These are phyloP conservation scores for Altica lythri DNA, from an alignment of 2,888 invertebrate species.

Conservation along the genomic window DNA sequence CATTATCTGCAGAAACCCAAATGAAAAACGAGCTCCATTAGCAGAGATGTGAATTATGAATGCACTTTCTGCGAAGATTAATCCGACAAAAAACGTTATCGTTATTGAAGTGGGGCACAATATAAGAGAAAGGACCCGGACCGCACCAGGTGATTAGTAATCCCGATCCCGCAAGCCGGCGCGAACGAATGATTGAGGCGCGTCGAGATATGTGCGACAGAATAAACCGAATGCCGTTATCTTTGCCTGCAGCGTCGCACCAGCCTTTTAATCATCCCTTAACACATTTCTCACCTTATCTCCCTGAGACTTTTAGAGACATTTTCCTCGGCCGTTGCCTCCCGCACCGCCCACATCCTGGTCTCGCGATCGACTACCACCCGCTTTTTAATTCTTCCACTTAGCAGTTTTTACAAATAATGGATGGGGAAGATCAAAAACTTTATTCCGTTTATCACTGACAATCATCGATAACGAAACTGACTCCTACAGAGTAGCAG, in stretches of 20 bases:
- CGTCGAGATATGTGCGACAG: conserved; percentile 53
- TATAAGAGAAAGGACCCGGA: conserved; percentile 40
- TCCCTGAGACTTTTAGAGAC: conserved; percentile 47
- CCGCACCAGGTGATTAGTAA: conserved; percentile 53
- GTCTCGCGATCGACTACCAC: conserved; percentile 7
- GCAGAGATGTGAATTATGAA: conserved; percentile 56
- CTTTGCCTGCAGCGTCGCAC: conserved; percentile 52
- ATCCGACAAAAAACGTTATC: conserved; percentile 52
- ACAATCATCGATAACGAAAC: too few species aligned
- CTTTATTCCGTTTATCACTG: too few species aligned
- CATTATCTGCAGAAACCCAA: conserved; percentile 30
- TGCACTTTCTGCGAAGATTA: conserved; percentile 56
- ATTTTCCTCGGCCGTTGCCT: conserved; percentile 18
- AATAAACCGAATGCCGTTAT: conserved; percentile 45
- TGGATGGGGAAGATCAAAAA: too few species aligned
- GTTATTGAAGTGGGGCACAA: conserved; percentile 39
- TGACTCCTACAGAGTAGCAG: too few species aligned
- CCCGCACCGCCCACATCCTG: background rate
- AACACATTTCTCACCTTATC: conserved; percentile 56
- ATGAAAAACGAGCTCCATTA: conserved; percentile 57
- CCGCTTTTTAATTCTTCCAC: conserved; percentile 22
- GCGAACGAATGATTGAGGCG: conserved; percentile 54
- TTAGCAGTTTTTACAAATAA: conserved; percentile 21
- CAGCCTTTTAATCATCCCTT: conserved; percentile 56
- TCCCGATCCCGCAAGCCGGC: conserved; percentile 42